phyloP scores from a whole-genome alignment of 2,797 vertebrate species.

The Apogon talboti region DNA sequence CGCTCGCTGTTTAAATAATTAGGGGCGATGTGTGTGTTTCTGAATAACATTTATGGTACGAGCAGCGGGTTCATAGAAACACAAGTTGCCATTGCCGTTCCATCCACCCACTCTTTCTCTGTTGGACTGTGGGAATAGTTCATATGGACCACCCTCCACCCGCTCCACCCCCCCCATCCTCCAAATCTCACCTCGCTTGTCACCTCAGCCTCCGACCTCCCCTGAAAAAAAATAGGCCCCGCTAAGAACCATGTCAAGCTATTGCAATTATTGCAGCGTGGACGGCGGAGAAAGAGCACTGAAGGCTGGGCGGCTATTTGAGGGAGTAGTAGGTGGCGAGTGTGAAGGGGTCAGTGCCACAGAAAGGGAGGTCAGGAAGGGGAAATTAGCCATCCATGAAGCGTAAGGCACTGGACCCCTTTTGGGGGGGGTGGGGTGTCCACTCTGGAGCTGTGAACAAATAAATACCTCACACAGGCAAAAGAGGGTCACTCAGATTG shows the following conservation, averaged over 20 bases:
- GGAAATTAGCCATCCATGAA: conserved; percentile 95
- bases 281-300: conserved; percentile 68
- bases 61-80: conserved; percentile 76
- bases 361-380: conserved; percentile 92
- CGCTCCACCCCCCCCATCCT: conserved; percentile 21
- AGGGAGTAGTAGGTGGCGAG: conserved; percentile 70
- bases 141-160: conserved; percentile 77
- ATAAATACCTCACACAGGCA: conserved; percentile 85
- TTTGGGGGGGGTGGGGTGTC: conserved; percentile 71
- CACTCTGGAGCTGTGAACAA: conserved; percentile 86
- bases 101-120: conserved; percentile 47
- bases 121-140: conserved; percentile 80
- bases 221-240: conserved; percentile 62
- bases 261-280: conserved; percentile 89
- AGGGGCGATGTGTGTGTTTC: conserved; percentile 2
- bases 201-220: conserved; percentile 71
- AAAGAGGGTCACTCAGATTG: conserved; percentile 47
- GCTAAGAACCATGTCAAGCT: conserved; percentile 85
- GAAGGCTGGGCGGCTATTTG: conserved; percentile 70
- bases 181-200: conserved; percentile 80
- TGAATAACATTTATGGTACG: conserved; percentile 19
- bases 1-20: conserved; percentile 31
- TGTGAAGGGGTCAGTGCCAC: conserved; percentile 85
- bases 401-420: conserved; percentile 85
- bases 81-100: conserved; percentile 77